Evolutionary conservation across 2,113 vertebrate species (phyloP).

Genomic region (Antigone vipio): DNA sequence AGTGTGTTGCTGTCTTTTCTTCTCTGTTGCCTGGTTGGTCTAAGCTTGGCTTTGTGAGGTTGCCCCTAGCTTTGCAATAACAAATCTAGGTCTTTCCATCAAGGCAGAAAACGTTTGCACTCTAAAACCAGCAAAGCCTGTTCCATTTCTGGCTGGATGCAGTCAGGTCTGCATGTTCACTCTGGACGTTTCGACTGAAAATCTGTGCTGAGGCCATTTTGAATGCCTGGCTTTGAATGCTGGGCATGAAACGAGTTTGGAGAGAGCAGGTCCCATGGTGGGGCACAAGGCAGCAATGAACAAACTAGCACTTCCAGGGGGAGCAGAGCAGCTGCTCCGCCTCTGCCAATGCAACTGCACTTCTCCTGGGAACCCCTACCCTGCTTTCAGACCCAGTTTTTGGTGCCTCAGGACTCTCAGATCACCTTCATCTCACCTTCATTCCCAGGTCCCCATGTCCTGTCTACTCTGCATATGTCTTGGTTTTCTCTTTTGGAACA

Average conservation of each 20-base stretch:
- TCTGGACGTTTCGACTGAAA: not conserved
- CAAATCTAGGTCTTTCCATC: not conserved
- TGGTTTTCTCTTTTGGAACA: not conserved
- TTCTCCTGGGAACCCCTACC: not conserved
- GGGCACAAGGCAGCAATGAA: not conserved
- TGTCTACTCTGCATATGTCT: accelerated
- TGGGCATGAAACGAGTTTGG: not conserved
- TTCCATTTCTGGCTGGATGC: not conserved
- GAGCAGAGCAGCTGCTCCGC: not conserved
- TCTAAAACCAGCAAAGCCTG: not conserved
- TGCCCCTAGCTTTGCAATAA: not conserved
- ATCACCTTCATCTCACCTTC: not conserved
- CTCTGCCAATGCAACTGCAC: not conserved
- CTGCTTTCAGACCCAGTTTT: not conserved
- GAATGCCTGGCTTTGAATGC: not conserved
- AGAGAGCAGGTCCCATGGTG: not conserved
- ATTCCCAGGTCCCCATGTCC: not conserved
- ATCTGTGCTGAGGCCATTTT: not conserved
- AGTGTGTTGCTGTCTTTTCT: not conserved
- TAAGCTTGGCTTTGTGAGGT: not conserved
- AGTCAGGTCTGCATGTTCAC: not conserved
- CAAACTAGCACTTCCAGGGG: not conserved
- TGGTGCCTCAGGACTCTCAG: not conserved
- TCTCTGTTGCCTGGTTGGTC: not conserved
- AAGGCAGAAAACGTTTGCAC: not conserved